Conservation (phyloP, 2,888 invertebrate genomes). For the Agrenia bidenticulata region DNA sequence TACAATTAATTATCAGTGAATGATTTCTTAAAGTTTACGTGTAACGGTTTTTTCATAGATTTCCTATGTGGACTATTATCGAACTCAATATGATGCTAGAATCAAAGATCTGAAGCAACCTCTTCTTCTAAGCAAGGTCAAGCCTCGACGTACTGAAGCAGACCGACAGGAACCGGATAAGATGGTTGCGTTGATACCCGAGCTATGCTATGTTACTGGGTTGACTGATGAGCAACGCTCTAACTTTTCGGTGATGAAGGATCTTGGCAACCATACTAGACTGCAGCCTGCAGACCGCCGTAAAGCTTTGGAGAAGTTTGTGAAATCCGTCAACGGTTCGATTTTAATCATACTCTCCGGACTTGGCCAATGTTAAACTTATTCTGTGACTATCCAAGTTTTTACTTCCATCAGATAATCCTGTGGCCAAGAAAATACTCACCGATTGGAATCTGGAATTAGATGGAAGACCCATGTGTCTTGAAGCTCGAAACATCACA, state of each 20-base stretch:
- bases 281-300: conserved; percentile 77
- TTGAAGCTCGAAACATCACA: conserved; percentile 66
- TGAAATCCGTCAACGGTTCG: conserved; percentile 54
- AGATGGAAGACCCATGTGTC: conserved; percentile 60
- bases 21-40: too few species aligned
- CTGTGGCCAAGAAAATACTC: conserved; percentile 69
- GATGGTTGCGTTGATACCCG: conserved; percentile 71
- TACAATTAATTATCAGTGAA: too few species aligned
- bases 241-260: conserved; percentile 83
- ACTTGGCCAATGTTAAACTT: background rate
- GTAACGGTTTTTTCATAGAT: too few species aligned
- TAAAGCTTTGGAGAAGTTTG: conserved; percentile 65
- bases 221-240: conserved; percentile 77
- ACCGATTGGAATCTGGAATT: conserved; percentile 77
- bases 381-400: background rate
- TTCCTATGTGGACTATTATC: conserved; percentile 77
- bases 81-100: conserved; percentile 70
- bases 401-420: conserved; percentile 56
- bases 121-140: conserved; percentile 67
- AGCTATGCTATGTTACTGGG: conserved; percentile 84
- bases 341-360: background rate
- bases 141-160: conserved; percentile 51
- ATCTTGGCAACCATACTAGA: conserved; percentile 75
- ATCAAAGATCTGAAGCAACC: conserved; percentile 77
- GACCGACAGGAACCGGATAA: background rate